Evolutionary conservation across 2,888 invertebrate species (phyloP).

Genomic region (Lithophane socia): DNA sequence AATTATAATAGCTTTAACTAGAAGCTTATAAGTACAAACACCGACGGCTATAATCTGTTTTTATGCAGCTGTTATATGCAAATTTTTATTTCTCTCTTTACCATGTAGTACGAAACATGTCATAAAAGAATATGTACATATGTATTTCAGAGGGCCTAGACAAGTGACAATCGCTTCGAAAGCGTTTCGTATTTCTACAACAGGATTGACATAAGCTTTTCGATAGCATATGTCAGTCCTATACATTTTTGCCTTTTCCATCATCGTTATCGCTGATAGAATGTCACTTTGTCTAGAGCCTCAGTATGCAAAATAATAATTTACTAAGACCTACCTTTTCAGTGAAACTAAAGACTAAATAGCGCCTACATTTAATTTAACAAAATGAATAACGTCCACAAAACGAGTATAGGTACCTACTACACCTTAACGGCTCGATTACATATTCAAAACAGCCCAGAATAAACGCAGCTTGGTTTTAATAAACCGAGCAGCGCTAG

Average conservation of each 20-base stretch:
- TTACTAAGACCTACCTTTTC: background rate
- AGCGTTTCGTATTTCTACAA: too few relatives aligned
- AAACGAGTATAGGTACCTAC: slow-evolving; percentile 68
- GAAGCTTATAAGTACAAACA: background rate
- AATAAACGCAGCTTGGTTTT: slow-evolving; percentile 76
- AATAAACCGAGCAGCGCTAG: slow-evolving; percentile 78
- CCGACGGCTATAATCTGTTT: background rate
- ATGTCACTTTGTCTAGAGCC: too few relatives aligned
- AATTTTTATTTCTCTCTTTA: slow-evolving; percentile 18
- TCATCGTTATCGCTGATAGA: too few relatives aligned
- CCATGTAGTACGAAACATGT: background rate
- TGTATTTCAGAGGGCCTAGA: too few relatives aligned
- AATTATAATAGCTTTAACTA: background rate
- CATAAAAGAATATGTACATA: background rate
- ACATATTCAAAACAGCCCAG: slow-evolving; percentile 77
- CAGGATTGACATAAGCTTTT: too few relatives aligned
- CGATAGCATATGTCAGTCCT: too few relatives aligned
- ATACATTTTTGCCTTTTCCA: too few relatives aligned
- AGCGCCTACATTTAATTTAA: slow-evolving; percentile 56
- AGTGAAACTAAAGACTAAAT: slow-evolving; percentile 25
- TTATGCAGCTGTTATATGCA: background rate
- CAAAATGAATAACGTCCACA: slow-evolving; percentile 69
- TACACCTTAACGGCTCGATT: slow-evolving; percentile 72
- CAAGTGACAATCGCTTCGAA: too few relatives aligned
- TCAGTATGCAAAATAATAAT: slow-evolving; percentile 11